Percentiles rank a stretch among this genome's conserved stretches.
These are phyloP conservation scores for Fukomys damarensis DNA, from an alignment of 2,113 vertebrate genomes.

Conservation along the genomic window DNA sequence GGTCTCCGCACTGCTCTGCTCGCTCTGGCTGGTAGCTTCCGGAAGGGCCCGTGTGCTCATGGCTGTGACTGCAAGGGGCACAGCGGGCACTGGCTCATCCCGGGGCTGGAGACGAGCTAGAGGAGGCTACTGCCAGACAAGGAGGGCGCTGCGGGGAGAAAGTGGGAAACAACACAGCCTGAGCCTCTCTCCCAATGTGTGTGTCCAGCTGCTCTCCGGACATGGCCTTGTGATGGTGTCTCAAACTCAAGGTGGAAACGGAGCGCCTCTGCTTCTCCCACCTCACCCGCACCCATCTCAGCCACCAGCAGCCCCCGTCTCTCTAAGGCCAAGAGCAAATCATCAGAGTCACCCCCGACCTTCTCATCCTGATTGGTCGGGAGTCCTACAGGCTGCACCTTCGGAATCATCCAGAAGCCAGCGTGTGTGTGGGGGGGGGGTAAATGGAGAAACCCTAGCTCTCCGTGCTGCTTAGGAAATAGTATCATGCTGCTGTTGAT, in stretches of 20 bases:
- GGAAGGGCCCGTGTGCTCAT: not conserved
- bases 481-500: not conserved
- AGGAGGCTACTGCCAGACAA: too few species aligned
- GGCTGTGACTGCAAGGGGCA: not conserved
- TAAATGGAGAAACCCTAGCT: not conserved
- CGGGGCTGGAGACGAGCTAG: fast-evolving
- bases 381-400: not conserved
- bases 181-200: not conserved
- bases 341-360: not conserved
- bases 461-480: fast-evolving
- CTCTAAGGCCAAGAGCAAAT: not conserved
- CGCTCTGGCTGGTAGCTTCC: slow-evolving; percentile 35
- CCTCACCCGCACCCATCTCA: not conserved
- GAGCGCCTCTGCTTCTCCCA: not conserved
- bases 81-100: not conserved
- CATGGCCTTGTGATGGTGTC: fast-evolving
- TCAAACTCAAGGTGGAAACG: not conserved
- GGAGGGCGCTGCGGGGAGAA: not conserved
- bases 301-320: not conserved
- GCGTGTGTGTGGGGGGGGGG: not conserved
- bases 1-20: slow-evolving; percentile 47
- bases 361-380: not conserved
- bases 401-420: not conserved
- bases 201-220: not conserved
- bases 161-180: fast-evolving